phyloP scores from a whole-genome alignment of 2,113 vertebrate species.

The Aleadryas rufinucha region DNA sequence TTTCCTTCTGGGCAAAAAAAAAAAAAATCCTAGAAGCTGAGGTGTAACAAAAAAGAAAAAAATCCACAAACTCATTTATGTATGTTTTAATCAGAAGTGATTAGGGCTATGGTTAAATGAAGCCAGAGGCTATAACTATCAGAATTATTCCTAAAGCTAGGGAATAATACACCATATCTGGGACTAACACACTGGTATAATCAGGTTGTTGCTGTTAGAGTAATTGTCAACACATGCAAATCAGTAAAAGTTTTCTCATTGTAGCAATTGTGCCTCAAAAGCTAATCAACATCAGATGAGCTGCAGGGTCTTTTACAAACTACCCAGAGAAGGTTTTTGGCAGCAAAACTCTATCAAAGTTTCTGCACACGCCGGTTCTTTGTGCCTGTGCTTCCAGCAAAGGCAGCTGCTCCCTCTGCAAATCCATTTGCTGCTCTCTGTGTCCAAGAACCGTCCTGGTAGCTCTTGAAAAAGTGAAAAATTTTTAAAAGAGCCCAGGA shows the following conservation, averaged over 20 bases:
- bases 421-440: neutral
- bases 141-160: slow-evolving; percentile 39
- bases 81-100: slow-evolving; percentile 60
- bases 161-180: slow-evolving; percentile 55
- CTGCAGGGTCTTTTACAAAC: neutral
- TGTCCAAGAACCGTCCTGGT: neutral
- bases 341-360: slow-evolving; percentile 5
- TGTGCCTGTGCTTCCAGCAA: neutral
- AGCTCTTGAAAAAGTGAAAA: neutral
- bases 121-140: slow-evolving; percentile 20
- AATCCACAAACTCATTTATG: slow-evolving; percentile 25
- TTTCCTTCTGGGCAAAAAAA: neutral
- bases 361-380: neutral
- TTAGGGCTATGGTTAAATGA: slow-evolving; percentile 50
- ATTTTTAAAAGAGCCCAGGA: neutral
- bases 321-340: neutral
- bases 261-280: slow-evolving; percentile 10
- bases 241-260: neutral
- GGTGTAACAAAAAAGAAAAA: neutral
- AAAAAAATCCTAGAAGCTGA: neutral
- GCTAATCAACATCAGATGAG: slow-evolving; percentile 3
- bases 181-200: slow-evolving; percentile 37
- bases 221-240: slow-evolving; percentile 53
- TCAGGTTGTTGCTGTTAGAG: slow-evolving; percentile 27
- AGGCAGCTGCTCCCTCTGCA: neutral